A percentile compares a stretch with the other conserved stretches of the same genome.
These are phyloP conservation scores for Pithys albifrons DNA, from an alignment of 2,113 vertebrate genomes.

Conservation along the genomic window DNA sequence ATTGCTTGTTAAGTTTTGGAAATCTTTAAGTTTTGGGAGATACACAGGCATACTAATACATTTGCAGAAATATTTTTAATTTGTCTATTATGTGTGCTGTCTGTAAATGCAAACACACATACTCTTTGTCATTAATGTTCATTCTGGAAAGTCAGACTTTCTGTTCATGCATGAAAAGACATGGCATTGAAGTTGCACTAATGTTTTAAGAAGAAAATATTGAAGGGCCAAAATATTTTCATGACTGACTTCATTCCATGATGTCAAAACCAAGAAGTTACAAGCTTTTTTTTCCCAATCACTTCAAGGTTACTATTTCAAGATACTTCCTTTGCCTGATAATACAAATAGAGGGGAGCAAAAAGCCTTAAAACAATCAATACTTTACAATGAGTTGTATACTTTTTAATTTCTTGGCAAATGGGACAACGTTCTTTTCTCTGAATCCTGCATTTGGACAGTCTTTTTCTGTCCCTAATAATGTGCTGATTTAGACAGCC, in stretches of 20 bases:
- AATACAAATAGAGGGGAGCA: not conserved
- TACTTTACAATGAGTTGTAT: not conserved
- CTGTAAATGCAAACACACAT: not conserved
- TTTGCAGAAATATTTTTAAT: not conserved
- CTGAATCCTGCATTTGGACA: not conserved
- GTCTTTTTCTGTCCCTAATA: not conserved
- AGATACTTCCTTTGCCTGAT: not conserved
- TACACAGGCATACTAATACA: not conserved
- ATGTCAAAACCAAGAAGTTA: not conserved
- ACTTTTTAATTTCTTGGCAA: not conserved
- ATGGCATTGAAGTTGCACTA: not conserved
- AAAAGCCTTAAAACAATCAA: conserved; percentile 17
- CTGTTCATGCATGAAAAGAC: not conserved
- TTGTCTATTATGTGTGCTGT: not conserved
- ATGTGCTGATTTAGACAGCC: not conserved
- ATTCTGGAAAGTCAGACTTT: not conserved
- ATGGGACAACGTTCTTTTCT: not conserved
- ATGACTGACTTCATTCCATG: not conserved
- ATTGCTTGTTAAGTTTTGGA: not conserved
- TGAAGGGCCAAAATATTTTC: not conserved
- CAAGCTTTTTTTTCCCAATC: not conserved
- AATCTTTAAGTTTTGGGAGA: not conserved
- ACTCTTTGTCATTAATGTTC: not conserved
- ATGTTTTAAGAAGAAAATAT: not conserved
- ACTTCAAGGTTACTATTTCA: not conserved